A percentile compares a stretch with the other conserved stretches of the same genome.
phyloP scores from a whole-genome alignment of 2,113 vertebrate species.

The Paradoxurus hermaphroditus region DNA sequence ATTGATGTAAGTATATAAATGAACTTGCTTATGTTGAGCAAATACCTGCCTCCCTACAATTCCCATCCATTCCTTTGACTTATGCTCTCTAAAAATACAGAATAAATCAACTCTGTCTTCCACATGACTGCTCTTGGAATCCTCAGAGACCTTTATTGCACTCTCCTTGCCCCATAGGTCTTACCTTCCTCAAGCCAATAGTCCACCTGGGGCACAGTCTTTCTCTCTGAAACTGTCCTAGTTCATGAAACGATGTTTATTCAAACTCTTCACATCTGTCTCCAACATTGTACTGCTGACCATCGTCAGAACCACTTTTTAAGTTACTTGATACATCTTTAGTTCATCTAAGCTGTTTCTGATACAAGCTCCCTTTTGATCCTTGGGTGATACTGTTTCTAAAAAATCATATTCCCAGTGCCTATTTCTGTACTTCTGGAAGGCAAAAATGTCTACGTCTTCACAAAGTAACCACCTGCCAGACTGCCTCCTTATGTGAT shows the following conservation, averaged over 20 bases:
- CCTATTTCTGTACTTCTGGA: neutral
- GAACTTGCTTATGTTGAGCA: neutral
- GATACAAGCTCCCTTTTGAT: neutral
- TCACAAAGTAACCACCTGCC: neutral
- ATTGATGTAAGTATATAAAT: neutral
- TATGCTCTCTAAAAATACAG: neutral
- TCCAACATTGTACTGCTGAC: neutral
- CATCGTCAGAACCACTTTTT: neutral
- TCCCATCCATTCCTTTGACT: neutral
- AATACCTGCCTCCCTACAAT: neutral
- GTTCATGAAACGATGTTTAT: neutral
- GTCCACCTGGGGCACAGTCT: neutral
- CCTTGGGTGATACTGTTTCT: neutral
- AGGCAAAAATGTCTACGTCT: neutral
- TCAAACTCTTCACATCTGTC: neutral
- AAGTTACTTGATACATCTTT: neutral
- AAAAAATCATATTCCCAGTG: neutral
- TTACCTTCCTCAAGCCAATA: neutral
- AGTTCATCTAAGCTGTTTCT: neutral
- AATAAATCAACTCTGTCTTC: neutral
- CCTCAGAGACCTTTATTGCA: neutral
- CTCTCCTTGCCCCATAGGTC: neutral
- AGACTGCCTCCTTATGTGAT: conserved; percentile 7
- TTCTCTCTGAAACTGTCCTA: neutral
- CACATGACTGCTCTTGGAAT: neutral